These are phyloP conservation scores for Nemotelus pantherinus DNA, from an alignment of 2,888 invertebrate genomes.

Conservation along the genomic window DNA sequence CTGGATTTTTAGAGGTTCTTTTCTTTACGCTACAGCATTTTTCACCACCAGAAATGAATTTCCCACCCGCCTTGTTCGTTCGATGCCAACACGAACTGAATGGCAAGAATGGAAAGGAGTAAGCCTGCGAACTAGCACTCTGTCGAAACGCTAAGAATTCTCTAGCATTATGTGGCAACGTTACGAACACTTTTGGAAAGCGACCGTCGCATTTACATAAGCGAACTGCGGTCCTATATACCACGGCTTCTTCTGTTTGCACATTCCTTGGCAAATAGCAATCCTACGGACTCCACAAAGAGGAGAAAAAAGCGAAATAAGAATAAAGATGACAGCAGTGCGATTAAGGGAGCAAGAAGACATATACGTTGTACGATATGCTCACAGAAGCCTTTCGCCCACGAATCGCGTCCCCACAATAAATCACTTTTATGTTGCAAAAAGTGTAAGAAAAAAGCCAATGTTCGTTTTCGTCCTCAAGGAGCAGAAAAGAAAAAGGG, in stretches of 20 bases:
- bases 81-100: neutral
- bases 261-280: constrained; percentile 37
- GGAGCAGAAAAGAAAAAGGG: constrained; percentile 43
- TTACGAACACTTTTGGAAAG: constrained; percentile 50
- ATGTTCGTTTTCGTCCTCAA: constrained; percentile 32
- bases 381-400: constrained; percentile 46
- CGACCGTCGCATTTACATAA: constrained; percentile 49
- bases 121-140: constrained; percentile 4
- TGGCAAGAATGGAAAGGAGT: neutral
- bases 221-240: constrained; percentile 46
- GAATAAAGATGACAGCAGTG: constrained; percentile 44
- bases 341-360: constrained; percentile 45
- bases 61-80: constrained; percentile 19
- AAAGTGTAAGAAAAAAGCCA: constrained; percentile 48
- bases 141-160: constrained; percentile 26
- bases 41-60: constrained; percentile 33
- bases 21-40: constrained; percentile 41
- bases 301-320: constrained; percentile 31
- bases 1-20: constrained; percentile 50
- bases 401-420: constrained; percentile 53
- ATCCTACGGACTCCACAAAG: constrained; percentile 22
- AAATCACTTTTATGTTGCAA: constrained; percentile 52
- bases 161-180: constrained; percentile 51
- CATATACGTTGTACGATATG: constrained; percentile 44
- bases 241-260: constrained; percentile 48